Evolutionary conservation across 2,113 vertebrate genomes (phyloP).

Genomic region (Perccottus glenii): DNA sequence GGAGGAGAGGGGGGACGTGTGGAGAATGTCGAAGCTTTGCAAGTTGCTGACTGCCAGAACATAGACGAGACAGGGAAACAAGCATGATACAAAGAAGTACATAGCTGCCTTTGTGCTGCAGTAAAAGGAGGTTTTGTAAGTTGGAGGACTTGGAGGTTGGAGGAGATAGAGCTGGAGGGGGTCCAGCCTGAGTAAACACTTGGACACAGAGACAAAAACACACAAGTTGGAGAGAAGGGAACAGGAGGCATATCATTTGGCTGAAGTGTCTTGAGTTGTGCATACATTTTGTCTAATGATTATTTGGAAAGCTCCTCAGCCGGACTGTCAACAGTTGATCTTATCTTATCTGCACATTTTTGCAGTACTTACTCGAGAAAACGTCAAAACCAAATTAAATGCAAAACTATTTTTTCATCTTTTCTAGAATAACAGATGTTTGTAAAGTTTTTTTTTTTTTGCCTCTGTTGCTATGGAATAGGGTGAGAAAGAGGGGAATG

Average conservation of each 20-base stretch:
- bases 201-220: constrained; percentile 56
- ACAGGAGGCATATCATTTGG: constrained; percentile 56
- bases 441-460: too few relatives aligned
- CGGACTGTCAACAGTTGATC: constrained; percentile 11
- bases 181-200: constrained; percentile 62
- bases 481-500: too few relatives aligned
- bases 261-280: constrained; percentile 50
- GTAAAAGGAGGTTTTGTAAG: constrained; percentile 69
- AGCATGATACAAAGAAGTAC: constrained; percentile 65
- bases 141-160: constrained; percentile 63
- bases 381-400: background rate
- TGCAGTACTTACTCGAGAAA: constrained; percentile 13
- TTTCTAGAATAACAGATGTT: too few relatives aligned
- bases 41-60: constrained; percentile 51
- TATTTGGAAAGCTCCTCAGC: constrained; percentile 25
- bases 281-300: constrained; percentile 17
- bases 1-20: constrained; percentile 46
- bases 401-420: too few relatives aligned
- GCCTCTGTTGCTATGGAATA: too few relatives aligned
- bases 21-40: constrained; percentile 44
- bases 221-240: constrained; percentile 32
- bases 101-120: constrained; percentile 60
- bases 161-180: constrained; percentile 51
- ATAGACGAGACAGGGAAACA: constrained; percentile 57
- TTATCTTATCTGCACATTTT: constrained; percentile 1